Conservation (phyloP, 2,113 vertebrate species). For the Ploceus nigricollis region DNA sequence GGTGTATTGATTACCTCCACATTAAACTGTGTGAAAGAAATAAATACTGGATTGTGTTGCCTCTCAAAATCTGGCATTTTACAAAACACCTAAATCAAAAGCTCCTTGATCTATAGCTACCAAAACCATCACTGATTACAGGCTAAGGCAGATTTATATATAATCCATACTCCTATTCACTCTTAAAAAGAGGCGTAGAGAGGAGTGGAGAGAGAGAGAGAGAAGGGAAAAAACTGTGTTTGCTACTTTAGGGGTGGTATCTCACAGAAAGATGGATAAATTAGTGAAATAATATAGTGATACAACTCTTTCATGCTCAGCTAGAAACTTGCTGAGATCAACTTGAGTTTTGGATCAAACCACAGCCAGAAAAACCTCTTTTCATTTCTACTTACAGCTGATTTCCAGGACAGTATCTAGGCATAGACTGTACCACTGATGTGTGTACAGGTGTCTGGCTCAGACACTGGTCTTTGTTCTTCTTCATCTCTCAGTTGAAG, state of each 20-base stretch:
- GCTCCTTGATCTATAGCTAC: neutral
- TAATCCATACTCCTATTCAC: neutral
- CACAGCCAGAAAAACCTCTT: neutral
- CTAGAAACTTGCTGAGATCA: neutral
- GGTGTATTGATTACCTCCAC: neutral
- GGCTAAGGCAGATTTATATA: neutral
- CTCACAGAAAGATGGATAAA: neutral
- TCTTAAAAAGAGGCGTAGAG: neutral
- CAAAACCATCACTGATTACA: neutral
- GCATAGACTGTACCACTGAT: neutral
- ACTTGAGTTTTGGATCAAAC: neutral
- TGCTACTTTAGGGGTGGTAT: neutral
- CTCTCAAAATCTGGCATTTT: neutral
- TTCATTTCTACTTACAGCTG: neutral
- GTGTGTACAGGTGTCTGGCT: neutral
- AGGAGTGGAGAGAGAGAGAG: rapidly evolving
- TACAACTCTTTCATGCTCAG: neutral
- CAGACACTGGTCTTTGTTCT: neutral
- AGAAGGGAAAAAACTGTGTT: neutral
- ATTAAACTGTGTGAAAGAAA: neutral
- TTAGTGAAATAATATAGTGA: neutral
- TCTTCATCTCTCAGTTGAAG: neutral
- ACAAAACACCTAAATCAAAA: neutral
- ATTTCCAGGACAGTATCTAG: neutral
- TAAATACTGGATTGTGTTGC: neutral